Base-by-base conservation (phyloP, 2,888 invertebrate genomes). In the Tanypteryx hageni region DNA sequence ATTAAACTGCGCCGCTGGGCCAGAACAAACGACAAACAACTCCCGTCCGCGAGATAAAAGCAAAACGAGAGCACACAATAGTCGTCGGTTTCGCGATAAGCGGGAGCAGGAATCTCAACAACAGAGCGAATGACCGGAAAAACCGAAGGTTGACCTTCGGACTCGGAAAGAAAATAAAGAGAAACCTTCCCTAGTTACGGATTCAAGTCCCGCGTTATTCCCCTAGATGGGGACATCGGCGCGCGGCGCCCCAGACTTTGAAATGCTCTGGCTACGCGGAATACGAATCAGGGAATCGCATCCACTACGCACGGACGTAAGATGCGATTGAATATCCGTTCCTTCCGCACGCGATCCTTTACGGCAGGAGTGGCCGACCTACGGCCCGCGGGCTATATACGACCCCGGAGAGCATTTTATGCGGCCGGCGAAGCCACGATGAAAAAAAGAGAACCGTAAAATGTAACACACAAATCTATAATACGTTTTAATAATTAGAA, bases 91-190 rank as follows among this genome's bases (percentile, higher is more conserved):
- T 44, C 44, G 76, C 76, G 76, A 27, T 76, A 68, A 68, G 68
- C 9, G 68, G n/a, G 11, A 68, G 8, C n/a, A 16, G 76, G 76
- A 27, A 76, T 27, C 13, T 27, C 22, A 76, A 76, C 76, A 27
- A 76, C 76, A 27, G 22, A 76, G 22, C 22, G 22, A 76, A 76
- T 76, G 76, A 76, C 76, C 76, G 76, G 76, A 68, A 68, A n/a
- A 68, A 22, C 68, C n/a, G 68, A 76, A 76, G 76, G 76, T 76
- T 76, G 76, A 76, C 76, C 76, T 76, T 27, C 44, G 10, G 27
- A 76, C 76, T n/a, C n/a, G 76, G n/a, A 76, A 0, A 18, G 22
- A 22, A 68, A 68, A 68, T n/a, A 44, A 44, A 5, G 5, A 5
- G 22, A 68, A 9, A 68, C 68, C 18, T n/a, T 18, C 68, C n/a